These are phyloP conservation scores for Triops cancriformis DNA, from an alignment of 1,140 invertebrate genomes.

Conservation along the genomic window DNA sequence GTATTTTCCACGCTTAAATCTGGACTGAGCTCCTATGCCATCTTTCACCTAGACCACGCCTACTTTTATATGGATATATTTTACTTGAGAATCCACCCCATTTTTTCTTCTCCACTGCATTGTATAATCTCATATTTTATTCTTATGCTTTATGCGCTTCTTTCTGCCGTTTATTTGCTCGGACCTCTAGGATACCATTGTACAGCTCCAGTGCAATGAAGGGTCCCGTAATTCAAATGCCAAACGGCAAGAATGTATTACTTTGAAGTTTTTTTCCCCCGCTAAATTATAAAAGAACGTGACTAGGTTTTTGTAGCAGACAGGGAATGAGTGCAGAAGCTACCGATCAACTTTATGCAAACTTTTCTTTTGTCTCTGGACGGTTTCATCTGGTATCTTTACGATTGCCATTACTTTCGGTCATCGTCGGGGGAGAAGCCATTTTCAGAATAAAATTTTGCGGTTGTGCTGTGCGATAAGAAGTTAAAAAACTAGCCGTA, in stretches of 20 bases:
- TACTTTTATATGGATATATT: background rate
- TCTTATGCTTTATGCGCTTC: background rate
- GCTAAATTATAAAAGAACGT: background rate
- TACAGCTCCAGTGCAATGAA: background rate
- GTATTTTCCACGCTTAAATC: background rate
- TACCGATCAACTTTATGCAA: conserved; percentile 1
- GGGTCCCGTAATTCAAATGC: background rate
- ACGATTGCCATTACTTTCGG: background rate
- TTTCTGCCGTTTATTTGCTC: background rate
- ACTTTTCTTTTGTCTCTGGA: background rate
- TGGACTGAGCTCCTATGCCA: background rate
- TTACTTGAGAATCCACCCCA: background rate
- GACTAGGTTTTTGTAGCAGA: background rate
- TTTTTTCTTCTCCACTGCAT: background rate
- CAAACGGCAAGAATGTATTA: background rate
- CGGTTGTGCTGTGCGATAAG: background rate
- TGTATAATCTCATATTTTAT: background rate
- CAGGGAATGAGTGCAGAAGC: background rate
- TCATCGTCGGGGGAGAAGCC: background rate
- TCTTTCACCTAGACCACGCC: background rate
- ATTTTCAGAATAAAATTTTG: background rate
- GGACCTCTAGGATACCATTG: background rate
- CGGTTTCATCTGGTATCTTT: background rate
- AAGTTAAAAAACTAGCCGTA: background rate
- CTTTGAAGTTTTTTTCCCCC: background rate